Conservation (phyloP, 1,140 invertebrate genomes). For the Musca domestica region DNA sequence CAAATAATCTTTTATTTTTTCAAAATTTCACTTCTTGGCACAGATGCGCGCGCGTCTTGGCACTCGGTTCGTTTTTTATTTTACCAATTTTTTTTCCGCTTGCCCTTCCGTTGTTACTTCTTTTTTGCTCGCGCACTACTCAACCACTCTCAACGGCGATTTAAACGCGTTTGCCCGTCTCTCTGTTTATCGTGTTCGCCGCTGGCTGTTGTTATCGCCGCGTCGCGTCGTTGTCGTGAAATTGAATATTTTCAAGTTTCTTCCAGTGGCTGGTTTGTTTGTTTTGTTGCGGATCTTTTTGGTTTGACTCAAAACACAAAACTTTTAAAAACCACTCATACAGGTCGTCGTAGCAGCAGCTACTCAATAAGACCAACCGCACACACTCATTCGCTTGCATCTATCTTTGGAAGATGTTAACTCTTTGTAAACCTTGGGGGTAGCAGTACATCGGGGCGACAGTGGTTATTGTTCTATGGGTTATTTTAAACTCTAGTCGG, state of each 20-base stretch:
- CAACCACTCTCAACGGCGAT: constrained; percentile 12
- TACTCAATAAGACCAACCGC: no score
- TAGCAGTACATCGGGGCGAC: no score
- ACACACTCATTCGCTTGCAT: no score
- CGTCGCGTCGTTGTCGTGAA: background rate
- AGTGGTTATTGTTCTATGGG: no score
- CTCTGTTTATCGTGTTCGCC: background rate
- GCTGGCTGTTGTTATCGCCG: background rate
- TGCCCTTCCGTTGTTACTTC: background rate
- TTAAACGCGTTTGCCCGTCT: constrained; percentile 13
- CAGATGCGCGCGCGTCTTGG: background rate
- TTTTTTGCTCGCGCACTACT: constrained; percentile 24
- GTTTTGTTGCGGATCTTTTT: background rate
- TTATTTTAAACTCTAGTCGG: no score
- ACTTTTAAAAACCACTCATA: background rate
- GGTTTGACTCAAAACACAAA: constrained; percentile 11
- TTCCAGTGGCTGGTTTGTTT: background rate
- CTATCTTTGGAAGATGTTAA: no score
- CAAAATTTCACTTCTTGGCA: background rate
- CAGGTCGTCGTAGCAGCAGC: no score
- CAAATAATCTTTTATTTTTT: background rate
- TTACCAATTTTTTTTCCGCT: no score
- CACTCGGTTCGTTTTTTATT: background rate
- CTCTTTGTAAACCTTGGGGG: no score
- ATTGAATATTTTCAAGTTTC: constrained; percentile 11